Conservation (phyloP, 2,888 invertebrate genomes). For the Acanthoscelides obtectus region DNA sequence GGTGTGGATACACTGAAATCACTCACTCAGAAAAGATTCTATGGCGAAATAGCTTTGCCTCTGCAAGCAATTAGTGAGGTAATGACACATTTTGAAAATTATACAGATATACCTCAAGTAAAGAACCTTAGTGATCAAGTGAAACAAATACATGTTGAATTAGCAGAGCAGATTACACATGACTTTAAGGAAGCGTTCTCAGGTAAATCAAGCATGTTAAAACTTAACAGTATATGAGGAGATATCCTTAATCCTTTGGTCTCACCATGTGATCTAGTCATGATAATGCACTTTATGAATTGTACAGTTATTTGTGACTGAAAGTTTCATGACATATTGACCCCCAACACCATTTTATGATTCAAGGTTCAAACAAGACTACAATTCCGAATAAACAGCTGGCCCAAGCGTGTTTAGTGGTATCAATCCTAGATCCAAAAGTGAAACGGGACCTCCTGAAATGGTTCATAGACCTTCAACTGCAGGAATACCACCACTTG, state of each 20-base stretch:
- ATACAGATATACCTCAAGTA: slow-evolving; percentile 89
- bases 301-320: too few species aligned
- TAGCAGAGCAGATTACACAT: slow-evolving; percentile 82
- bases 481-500: slow-evolving; percentile 89
- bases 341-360: neutral
- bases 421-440: slow-evolving; percentile 81
- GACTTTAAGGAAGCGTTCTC: slow-evolving; percentile 89
- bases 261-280: too few species aligned
- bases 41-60: slow-evolving; percentile 90
- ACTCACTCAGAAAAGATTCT: slow-evolving; percentile 77
- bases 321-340: neutral
- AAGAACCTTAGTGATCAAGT: slow-evolving; percentile 77
- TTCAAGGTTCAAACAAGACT: slow-evolving; percentile 46
- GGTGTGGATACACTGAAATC: slow-evolving; percentile 83
- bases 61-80: slow-evolving; percentile 97
- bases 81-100: slow-evolving; percentile 87
- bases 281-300: too few species aligned
- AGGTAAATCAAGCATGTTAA: slow-evolving; percentile 42
- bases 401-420: slow-evolving; percentile 75
- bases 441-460: slow-evolving; percentile 80
- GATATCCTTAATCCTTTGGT: too few species aligned
- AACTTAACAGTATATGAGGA: too few species aligned
- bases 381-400: slow-evolving; percentile 60
- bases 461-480: slow-evolving; percentile 83
- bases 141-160: slow-evolving; percentile 56